Base-by-base conservation (phyloP, 2,888 invertebrate genomes). In the Serrognathus titanus region DNA sequence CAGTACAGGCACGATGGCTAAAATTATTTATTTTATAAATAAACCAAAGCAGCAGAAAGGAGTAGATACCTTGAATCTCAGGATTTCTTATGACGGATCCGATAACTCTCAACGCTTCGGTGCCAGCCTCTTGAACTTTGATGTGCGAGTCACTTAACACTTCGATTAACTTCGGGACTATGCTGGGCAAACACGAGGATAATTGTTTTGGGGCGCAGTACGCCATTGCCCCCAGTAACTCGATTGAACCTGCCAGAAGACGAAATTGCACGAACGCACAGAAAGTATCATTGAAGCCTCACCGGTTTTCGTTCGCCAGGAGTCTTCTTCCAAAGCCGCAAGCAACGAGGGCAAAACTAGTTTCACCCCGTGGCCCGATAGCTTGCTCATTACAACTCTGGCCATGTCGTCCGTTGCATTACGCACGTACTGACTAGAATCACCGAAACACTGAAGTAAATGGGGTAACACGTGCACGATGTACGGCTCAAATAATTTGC, bases 191-290 rank as follows among this genome's bases (percentile, higher is more conserved):
- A 76, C 98, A 98, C 1, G 97, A 95, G 3, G 97, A 97, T 61
- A 99, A 81, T 78, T 99, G 99, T 76, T 97, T 97, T 0, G 99
- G 99, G 0, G 99, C 99, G 79, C 98, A 99, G 80, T 90, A 97
- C 0, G 98, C 97, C 97, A 99, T 98, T 9, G 97, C 94, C 8
- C 98, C 97, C 24, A 98, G 82, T 52, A 98, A 80, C 75, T 98
- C 97, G 55, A 97, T 94, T 0, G 97, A 96, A 35, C 96, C 92
- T 90, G 75, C 8, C 8, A 41, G 41, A 55, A 11, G 10, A 55
- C 40, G n/a, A 51, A 38, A 35, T 11, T 12, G 20, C 47, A 50
- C 12, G 16, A 16, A 16, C 46, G 13, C n/a, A 16, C 16, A 2
- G 12, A 38, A 16, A 11, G n/a, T 11, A 1, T 13, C 40, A 43